Evolutionary conservation across 2,113 vertebrate genomes (phyloP), one percentile per base, ranked within the genome.

Genomic region (Gymnarchus niloticus): DNA sequence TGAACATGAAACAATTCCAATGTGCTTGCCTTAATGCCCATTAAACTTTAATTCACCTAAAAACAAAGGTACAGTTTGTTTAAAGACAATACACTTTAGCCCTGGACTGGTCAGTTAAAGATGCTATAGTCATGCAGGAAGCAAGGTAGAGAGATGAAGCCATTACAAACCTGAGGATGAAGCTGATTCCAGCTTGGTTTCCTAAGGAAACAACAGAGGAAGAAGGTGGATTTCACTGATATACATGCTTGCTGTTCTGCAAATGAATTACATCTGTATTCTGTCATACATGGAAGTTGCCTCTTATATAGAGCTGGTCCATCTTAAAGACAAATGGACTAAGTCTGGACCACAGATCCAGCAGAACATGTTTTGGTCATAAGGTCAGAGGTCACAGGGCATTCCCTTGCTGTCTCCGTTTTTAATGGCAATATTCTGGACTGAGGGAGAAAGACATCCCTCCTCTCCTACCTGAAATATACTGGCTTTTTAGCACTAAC

Each of bases 381-480:
- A n/a, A n/a, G 48, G 49, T 52, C 46, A 81, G n/a, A 19, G 6
- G 28, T 25, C n/a, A 25, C n/a, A 81, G 49, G 52, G 51, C 28
- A 82, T 33, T 10, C 14, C 8, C 10, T 37, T 25, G 6, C 21
- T 28, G 28, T 10, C 5, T 33, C 54, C 37, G 12, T 89, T 78
- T 87, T 85, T 87, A 89, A 90, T n/a, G n/a, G n/a, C n/a, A n/a
- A n/a, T n/a, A n/a, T n/a, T n/a, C n/a, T n/a, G n/a, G n/a, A n/a
- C n/a, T n/a, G n/a, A n/a, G 88, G 88, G 59, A 65, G n/a, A 28
- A 61, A 28, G 33, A 41, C 65, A 73, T 33, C 65, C 33, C 17
- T 3, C 65, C 33, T 73, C 61, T 69, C 10, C 37, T 1, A 37
- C 61, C 61, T 69, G 14, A 3, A 28, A 61, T 4, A 17, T 37